Conservation (phyloP, 1,140 invertebrate species). For the Holcopasites calliopsidis region DNA sequence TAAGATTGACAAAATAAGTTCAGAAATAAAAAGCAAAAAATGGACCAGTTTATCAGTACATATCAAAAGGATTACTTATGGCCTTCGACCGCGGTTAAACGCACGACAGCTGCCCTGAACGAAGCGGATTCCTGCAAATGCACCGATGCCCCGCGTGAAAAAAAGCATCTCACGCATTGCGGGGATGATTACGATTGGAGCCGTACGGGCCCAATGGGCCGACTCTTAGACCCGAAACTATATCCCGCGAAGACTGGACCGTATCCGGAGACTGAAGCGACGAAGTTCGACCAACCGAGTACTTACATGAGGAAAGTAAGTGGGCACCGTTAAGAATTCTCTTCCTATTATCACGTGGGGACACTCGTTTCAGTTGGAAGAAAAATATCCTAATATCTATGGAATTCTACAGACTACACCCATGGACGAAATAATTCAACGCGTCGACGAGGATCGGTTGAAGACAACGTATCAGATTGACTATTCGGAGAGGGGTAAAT, state of each 20-base stretch:
- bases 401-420: constrained; percentile 80
- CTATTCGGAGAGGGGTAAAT: constrained; percentile 79
- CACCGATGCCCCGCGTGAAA: neutral
- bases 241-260: constrained; percentile 78
- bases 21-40: constrained; percentile 22
- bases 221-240: constrained; percentile 81
- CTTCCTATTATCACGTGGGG: neutral
- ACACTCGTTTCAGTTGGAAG: constrained; percentile 75
- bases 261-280: constrained; percentile 75
- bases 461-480: constrained; percentile 82
- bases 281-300: constrained; percentile 79
- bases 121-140: constrained; percentile 69
- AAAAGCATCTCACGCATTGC: neutral
- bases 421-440: constrained; percentile 79
- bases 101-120: constrained; percentile 53
- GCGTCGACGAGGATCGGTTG: constrained; percentile 81
- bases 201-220: constrained; percentile 78
- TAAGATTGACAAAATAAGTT: neutral
- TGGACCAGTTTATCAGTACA: constrained; percentile 81
- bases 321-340: neutral
- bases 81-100: constrained; percentile 75
- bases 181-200: constrained; percentile 74
- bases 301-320: constrained; percentile 80
- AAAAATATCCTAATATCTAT: constrained; percentile 82
- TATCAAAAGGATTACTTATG: constrained; percentile 82